These are phyloP conservation scores for Andrena fulva DNA, from an alignment of 2,888 invertebrate species.

Conservation along the genomic window DNA sequence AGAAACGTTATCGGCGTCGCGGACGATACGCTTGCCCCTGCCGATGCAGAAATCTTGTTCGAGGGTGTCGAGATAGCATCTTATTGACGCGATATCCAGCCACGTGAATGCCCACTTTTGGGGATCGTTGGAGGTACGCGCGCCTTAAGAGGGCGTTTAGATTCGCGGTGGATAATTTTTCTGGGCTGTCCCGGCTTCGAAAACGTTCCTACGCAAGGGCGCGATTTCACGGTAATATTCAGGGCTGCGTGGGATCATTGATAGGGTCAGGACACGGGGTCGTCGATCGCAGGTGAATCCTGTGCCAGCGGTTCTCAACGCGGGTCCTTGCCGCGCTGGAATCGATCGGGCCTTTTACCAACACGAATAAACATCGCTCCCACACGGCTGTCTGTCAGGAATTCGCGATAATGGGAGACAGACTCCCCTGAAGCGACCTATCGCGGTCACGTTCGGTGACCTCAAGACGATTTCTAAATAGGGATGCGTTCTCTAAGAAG, in stretches of 20 bases:
- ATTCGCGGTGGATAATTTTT: background rate
- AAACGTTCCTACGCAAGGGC: background rate
- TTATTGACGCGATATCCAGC: background rate
- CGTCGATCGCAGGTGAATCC: slow-evolving; percentile 73
- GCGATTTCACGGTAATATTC: slow-evolving; percentile 45
- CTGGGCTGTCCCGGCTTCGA: background rate
- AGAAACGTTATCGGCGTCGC: background rate
- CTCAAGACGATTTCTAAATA: slow-evolving; percentile 22
- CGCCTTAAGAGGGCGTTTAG: background rate
- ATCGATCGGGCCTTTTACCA: slow-evolving; percentile 66
- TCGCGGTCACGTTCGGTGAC: slow-evolving; percentile 31
- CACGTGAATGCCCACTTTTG: background rate
- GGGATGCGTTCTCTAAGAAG: background rate
- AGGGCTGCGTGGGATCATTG: slow-evolving; percentile 55
- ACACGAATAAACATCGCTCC: slow-evolving; percentile 58
- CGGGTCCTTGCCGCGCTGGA: slow-evolving; percentile 55
- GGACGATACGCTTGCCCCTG: background rate
- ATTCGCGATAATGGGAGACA: slow-evolving; percentile 51
- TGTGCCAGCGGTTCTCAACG: slow-evolving; percentile 67
- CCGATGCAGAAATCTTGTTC: background rate
- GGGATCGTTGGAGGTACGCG: background rate
- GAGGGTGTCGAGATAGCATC: background rate
- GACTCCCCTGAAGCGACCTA: slow-evolving; percentile 29
- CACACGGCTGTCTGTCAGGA: slow-evolving; percentile 61
- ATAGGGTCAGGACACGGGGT: slow-evolving; percentile 71